Percentiles rank a stretch among this genome's conserved stretches.
phyloP scores from a whole-genome alignment of 2,888 invertebrate species.

The Hydraecia micacea region DNA sequence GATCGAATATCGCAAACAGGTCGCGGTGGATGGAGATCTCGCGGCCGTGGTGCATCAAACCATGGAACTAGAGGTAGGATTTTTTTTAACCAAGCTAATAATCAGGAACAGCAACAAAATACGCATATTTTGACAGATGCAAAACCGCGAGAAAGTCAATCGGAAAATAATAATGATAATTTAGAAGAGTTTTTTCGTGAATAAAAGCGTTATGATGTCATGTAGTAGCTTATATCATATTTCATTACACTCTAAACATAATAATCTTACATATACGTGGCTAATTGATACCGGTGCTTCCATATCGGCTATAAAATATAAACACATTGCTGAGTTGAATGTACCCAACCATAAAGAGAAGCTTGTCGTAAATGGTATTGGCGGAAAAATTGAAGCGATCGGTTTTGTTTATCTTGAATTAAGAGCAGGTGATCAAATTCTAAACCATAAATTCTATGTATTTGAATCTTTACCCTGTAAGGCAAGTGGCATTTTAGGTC shows the following conservation, averaged over 20 bases:
- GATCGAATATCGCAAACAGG: no score
- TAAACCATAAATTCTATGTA: slow-evolving; percentile 24
- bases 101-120: no score
- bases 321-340: slow-evolving; percentile 3
- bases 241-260: slow-evolving; percentile 1
- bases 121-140: no score
- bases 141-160: no score
- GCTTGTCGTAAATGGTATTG: slow-evolving; percentile 14
- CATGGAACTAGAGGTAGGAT: no score
- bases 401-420: slow-evolving; percentile 21
- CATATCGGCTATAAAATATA: slow-evolving; percentile 18
- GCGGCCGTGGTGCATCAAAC: no score
- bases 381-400: slow-evolving; percentile 17
- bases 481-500: slow-evolving; percentile 21
- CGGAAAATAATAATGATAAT: no score
- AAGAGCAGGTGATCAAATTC: neutral
- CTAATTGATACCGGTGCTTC: slow-evolving; percentile 28
- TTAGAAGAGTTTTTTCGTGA: no score
- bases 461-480: slow-evolving; percentile 27
- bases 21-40: no score
- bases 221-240: neutral
- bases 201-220: no score
- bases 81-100: no score
- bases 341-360: slow-evolving; percentile 5
- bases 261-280: neutral